Evolutionary conservation across 2,113 vertebrate genomes (phyloP).

Genomic region (Sylvietta virens): DNA sequence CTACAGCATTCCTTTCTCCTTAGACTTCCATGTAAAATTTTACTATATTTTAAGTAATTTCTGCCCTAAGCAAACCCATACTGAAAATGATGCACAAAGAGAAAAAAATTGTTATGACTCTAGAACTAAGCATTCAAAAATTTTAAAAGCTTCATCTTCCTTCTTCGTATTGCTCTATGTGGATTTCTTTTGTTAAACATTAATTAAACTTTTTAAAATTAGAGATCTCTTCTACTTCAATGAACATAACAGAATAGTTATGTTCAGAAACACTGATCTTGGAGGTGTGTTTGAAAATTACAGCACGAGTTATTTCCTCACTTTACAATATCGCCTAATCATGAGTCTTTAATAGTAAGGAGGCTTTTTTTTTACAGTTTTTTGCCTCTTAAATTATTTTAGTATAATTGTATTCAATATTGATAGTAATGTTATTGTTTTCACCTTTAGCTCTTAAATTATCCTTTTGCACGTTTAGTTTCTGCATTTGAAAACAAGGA

Average conservation of each 20-base stretch:
- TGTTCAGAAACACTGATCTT: neutral
- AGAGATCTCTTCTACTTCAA: neutral
- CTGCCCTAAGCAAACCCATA: neutral
- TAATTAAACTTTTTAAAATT: neutral
- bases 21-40: neutral
- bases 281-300: neutral
- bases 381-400: neutral
- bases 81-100: neutral
- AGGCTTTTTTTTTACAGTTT: neutral
- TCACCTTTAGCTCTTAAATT: neutral
- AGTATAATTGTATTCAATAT: neutral
- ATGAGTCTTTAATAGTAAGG: neutral
- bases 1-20: neutral
- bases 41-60: neutral
- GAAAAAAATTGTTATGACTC: neutral
- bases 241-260: neutral
- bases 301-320: neutral
- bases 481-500: neutral
- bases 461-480: neutral
- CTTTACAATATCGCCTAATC: neutral
- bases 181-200: neutral
- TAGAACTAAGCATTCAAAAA: neutral
- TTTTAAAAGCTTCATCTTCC: neutral
- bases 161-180: neutral
- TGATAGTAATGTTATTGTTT: neutral